Evolutionary conservation across 2,113 vertebrate genomes (phyloP).

Genomic region (Sphyrna mokarran): DNA sequence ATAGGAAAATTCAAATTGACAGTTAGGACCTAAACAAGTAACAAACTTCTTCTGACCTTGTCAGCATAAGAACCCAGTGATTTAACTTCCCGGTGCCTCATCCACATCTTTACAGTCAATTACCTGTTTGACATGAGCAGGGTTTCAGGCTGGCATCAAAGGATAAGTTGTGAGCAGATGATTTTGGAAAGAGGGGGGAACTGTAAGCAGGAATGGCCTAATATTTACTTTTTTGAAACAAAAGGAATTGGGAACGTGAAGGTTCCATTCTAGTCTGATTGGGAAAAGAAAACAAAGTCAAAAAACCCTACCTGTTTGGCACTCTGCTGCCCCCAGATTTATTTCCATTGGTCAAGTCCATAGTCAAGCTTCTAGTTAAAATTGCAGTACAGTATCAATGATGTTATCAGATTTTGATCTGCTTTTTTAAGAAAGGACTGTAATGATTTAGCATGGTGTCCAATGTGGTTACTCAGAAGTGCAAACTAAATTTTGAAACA

Average conservation of each 20-base stretch:
- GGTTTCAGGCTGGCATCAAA: neutral
- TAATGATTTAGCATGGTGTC: neutral
- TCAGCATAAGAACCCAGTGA: neutral
- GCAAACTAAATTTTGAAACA: neutral
- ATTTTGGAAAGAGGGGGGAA: neutral
- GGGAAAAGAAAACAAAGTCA: neutral
- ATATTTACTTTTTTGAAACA: neutral
- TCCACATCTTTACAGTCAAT: neutral
- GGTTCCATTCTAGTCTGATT: neutral
- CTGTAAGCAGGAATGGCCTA: neutral
- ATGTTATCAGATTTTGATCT: neutral
- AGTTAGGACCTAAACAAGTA: neutral
- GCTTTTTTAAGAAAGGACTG: neutral
- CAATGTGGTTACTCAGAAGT: too few relatives aligned
- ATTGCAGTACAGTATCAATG: neutral
- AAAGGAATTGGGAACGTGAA: neutral
- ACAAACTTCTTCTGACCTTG: neutral
- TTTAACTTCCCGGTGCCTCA: neutral
- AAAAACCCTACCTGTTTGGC: neutral
- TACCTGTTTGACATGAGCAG: neutral
- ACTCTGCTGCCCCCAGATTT: neutral
- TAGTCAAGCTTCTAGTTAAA: too few relatives aligned
- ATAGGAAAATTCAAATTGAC: neutral
- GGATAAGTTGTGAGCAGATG: neutral
- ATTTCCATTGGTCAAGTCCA: too few relatives aligned